These are phyloP conservation scores for Arothron firmamentum DNA, from an alignment of 2,113 vertebrate species.

Conservation along the genomic window DNA sequence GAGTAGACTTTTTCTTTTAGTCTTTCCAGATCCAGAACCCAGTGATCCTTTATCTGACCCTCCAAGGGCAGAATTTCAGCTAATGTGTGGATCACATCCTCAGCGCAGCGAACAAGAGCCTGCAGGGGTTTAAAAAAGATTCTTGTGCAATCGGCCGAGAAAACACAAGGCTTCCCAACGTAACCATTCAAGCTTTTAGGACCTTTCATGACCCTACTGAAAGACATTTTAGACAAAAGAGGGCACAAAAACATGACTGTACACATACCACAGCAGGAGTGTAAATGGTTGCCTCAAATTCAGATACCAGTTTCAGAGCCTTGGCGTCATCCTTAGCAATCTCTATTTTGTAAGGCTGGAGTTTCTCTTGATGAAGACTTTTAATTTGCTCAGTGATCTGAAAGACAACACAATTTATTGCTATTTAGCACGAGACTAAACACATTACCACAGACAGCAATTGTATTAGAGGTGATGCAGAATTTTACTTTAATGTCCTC, in stretches of 20 bases:
- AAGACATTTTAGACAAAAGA: no score
- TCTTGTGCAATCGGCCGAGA: no score
- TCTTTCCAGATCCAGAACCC: constrained; percentile 54
- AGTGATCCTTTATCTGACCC: constrained; percentile 30
- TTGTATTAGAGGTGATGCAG: no score
- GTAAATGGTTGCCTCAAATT: constrained; percentile 60
- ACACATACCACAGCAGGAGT: constrained; percentile 66
- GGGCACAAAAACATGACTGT: no score
- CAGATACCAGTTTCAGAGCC: constrained; percentile 39
- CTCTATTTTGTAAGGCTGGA: constrained; percentile 61
- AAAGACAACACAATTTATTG: constrained; percentile 3
- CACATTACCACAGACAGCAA: no score
- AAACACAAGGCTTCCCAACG: no score
- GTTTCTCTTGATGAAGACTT: constrained; percentile 51
- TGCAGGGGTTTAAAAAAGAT: constrained; percentile 12
- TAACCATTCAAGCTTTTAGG: no score
- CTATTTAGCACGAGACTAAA: no score
- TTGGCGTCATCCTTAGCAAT: constrained; percentile 43
- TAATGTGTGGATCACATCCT: constrained; percentile 56
- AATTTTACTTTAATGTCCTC: no score
- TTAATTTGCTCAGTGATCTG: constrained; percentile 67
- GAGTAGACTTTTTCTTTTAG: constrained; percentile 58
- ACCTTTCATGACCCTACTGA: no score
- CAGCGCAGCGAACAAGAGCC: constrained; percentile 62
- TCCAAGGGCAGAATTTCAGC: constrained; percentile 26